phyloP scores from a whole-genome alignment of 2,113 vertebrate genomes.

The Stictonetta naevosa region DNA sequence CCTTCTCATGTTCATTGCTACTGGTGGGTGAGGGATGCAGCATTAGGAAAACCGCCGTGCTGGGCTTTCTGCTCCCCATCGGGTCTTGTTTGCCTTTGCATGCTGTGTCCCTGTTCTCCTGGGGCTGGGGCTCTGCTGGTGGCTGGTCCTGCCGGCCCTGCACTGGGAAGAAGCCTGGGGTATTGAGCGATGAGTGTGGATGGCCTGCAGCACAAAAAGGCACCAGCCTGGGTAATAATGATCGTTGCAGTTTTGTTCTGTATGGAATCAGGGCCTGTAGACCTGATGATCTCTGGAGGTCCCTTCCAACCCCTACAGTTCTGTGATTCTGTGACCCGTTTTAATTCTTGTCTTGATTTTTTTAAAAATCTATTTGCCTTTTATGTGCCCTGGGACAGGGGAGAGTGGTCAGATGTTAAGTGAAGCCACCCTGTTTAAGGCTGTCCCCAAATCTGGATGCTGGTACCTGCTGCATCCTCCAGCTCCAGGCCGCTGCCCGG shows the following conservation, averaged over 20 bases:
- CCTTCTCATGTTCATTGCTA: background rate
- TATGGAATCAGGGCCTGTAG: background rate
- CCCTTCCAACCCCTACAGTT: too few species aligned
- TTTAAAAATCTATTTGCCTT: background rate
- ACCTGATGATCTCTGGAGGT: too few species aligned
- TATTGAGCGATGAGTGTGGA: accelerated
- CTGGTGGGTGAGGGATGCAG: background rate
- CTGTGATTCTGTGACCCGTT: too few species aligned
- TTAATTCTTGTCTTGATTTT: background rate
- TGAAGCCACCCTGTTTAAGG: background rate
- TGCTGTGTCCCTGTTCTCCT: too few species aligned
- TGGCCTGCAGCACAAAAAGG: background rate
- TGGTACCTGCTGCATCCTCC: background rate
- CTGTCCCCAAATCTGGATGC: background rate
- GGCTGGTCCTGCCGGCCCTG: background rate
- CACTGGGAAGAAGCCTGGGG: background rate
- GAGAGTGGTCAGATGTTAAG: background rate
- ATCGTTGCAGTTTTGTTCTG: background rate
- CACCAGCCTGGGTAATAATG: background rate
- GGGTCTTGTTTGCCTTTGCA: background rate
- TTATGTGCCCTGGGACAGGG: background rate
- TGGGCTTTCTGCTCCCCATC: background rate
- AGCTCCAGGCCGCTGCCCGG: background rate
- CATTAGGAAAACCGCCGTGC: background rate
- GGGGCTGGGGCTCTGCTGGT: background rate